Conservation (phyloP, 1,140 invertebrate species). For the Eupeodes corollae region DNA sequence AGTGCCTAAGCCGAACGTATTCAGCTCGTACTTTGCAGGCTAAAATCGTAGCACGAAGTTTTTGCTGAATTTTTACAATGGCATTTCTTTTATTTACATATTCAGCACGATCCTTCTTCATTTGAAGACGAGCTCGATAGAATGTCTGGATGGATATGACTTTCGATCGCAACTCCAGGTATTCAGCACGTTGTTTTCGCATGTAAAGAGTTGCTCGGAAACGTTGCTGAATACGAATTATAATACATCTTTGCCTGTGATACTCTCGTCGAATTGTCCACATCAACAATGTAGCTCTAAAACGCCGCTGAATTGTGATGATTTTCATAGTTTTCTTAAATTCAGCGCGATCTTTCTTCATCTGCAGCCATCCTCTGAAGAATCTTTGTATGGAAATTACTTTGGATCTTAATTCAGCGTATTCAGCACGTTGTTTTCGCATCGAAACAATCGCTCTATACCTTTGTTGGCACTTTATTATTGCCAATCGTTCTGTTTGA, state of each 20-base stretch:
- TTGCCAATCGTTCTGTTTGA: not conserved
- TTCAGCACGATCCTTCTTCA: constrained; percentile 8
- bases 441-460: constrained; percentile 16
- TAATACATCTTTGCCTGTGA: not conserved
- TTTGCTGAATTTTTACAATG: constrained; percentile 12
- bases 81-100: constrained; percentile 17
- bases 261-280: not conserved
- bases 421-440: constrained; percentile 13
- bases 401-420: constrained; percentile 17
- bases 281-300: constrained; percentile 13
- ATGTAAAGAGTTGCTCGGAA: constrained; percentile 15
- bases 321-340: constrained; percentile 15
- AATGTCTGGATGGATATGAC: constrained; percentile 28
- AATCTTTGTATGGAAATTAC: constrained; percentile 30
- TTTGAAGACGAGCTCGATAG: constrained; percentile 14
- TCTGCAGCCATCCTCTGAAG: constrained; percentile 15
- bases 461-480: constrained; percentile 4
- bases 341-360: constrained; percentile 8
- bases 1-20: constrained; percentile 12
- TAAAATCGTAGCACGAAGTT: constrained; percentile 6
- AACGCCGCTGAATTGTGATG: constrained; percentile 33
- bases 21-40: constrained; percentile 6
- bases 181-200: constrained; percentile 12
- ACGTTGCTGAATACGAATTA: constrained; percentile 4
- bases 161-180: constrained; percentile 17